phyloP scores from a whole-genome alignment of 2,888 invertebrate species.

The Drosophila ezoana region DNA sequence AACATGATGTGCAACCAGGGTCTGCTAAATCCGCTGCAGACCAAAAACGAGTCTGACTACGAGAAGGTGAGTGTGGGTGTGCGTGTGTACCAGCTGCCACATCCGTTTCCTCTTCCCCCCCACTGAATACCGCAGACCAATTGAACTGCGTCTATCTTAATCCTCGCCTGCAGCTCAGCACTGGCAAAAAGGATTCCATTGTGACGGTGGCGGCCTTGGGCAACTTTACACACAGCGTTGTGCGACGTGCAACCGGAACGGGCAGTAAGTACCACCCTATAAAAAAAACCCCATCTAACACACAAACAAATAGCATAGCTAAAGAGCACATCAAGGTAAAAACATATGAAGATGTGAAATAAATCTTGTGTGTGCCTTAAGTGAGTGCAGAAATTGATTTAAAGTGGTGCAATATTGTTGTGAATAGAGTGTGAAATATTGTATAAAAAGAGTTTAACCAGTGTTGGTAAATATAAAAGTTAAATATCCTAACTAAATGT shows the following conservation, averaged over 20 bases:
- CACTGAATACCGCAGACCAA: slow-evolving; percentile 19
- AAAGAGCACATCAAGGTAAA: not conserved
- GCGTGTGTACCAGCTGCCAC: not conserved
- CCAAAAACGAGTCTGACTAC: slow-evolving; percentile 83
- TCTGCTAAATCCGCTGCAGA: slow-evolving; percentile 82
- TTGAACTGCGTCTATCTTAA: slow-evolving; percentile 18
- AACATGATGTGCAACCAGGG: slow-evolving; percentile 83
- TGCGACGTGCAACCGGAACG: slow-evolving; percentile 84
- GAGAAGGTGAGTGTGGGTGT: slow-evolving; percentile 79
- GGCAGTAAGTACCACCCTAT: slow-evolving; percentile 82
- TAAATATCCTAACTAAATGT: no score
- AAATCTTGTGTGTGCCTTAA: slow-evolving; percentile 6
- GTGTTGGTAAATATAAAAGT: no score
- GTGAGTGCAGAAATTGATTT: slow-evolving; percentile 3
- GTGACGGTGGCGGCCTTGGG: slow-evolving; percentile 84
- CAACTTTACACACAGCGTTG: slow-evolving; percentile 83
- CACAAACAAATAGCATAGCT: not conserved
- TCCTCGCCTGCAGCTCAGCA: slow-evolving; percentile 77
- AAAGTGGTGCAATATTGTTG: not conserved
- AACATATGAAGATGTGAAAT: slow-evolving; percentile 7
- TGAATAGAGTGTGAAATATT: not conserved
- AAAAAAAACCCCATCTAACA: slow-evolving; percentile 5
- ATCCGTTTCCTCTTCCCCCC: not conserved
- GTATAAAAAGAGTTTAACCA: no score
- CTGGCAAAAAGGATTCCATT: slow-evolving; percentile 85